A percentile compares a stretch with the other conserved stretches of the same genome.
phyloP scores from a whole-genome alignment of 1,140 invertebrate genomes.

The Formica selysi region DNA sequence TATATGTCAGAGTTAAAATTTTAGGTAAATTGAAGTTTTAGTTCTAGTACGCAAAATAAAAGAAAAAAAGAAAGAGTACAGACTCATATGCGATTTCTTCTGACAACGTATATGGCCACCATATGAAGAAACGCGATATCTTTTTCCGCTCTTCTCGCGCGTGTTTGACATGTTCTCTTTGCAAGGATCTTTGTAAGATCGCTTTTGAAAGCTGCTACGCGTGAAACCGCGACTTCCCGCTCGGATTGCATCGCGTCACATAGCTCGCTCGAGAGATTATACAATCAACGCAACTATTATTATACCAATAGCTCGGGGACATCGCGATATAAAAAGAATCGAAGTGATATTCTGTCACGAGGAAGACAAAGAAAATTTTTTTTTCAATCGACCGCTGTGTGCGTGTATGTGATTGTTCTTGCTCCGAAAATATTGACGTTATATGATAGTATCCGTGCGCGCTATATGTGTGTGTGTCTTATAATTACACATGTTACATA shows the following conservation, averaged over 20 bases:
- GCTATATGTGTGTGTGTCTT: neutral
- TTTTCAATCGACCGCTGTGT: neutral
- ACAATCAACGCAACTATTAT: conserved; percentile 26
- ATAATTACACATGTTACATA: neutral
- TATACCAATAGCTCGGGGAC: neutral
- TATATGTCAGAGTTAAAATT: too few species aligned
- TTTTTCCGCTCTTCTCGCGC: conserved; percentile 8
- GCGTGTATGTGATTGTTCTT: neutral
- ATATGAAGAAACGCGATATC: conserved; percentile 44
- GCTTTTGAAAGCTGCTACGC: conserved; percentile 13
- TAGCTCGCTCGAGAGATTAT: conserved; percentile 15
- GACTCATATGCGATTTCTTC: too few species aligned
- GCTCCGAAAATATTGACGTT: neutral
- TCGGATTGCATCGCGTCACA: neutral
- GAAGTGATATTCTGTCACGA: neutral
- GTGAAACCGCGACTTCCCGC: conserved; percentile 47
- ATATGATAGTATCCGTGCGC: neutral
- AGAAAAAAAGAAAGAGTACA: too few species aligned
- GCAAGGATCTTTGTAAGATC: neutral
- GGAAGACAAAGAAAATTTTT: too few species aligned
- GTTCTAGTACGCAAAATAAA: too few species aligned
- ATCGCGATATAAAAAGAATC: neutral
- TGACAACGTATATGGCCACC: too few species aligned
- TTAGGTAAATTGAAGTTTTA: too few species aligned
- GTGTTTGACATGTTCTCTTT: neutral